Evolutionary conservation across 1,140 invertebrate species (phyloP).

Genomic region (Aphelinus atriplicis): DNA sequence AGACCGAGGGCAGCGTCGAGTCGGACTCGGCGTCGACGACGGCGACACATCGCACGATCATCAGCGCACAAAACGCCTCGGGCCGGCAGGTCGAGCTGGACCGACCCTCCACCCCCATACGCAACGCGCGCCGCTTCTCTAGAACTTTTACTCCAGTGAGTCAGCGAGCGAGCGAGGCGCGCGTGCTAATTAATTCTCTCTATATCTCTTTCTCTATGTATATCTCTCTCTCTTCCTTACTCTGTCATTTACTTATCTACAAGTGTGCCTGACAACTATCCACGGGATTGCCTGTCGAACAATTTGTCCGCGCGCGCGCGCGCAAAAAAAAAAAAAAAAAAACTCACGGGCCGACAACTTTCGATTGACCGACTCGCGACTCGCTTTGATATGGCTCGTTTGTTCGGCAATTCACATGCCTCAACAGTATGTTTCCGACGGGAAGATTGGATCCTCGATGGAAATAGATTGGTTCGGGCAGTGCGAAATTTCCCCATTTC

Average conservation of each 20-base stretch:
- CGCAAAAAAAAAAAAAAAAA: no score
- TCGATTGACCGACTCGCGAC: no score
- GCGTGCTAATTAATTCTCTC: slow-evolving; percentile 20
- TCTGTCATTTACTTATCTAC: neutral
- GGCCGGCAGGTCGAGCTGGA: slow-evolving; percentile 58
- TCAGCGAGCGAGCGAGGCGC: slow-evolving; percentile 45
- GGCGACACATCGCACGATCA: slow-evolving; percentile 72
- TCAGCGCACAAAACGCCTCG: slow-evolving; percentile 66
- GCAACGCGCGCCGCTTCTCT: slow-evolving; percentile 59
- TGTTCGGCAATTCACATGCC: no score
- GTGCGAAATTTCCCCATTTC: no score
- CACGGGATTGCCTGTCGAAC: no score
- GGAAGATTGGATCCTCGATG: no score
- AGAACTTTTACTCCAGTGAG: slow-evolving; percentile 61
- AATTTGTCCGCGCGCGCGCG: no score
- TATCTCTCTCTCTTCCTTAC: slow-evolving; percentile 19
- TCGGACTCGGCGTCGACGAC: slow-evolving; percentile 80
- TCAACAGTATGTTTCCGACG: no score
- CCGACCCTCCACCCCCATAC: slow-evolving; percentile 65
- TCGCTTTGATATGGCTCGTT: no score
- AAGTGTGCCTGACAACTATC: no score
- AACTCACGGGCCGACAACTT: no score
- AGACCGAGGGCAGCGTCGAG: slow-evolving; percentile 75
- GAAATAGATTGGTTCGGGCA: no score
- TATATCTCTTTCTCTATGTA: slow-evolving; percentile 7